Conservation (phyloP, 2,888 invertebrate genomes). For the Cylloceria caligata region DNA sequence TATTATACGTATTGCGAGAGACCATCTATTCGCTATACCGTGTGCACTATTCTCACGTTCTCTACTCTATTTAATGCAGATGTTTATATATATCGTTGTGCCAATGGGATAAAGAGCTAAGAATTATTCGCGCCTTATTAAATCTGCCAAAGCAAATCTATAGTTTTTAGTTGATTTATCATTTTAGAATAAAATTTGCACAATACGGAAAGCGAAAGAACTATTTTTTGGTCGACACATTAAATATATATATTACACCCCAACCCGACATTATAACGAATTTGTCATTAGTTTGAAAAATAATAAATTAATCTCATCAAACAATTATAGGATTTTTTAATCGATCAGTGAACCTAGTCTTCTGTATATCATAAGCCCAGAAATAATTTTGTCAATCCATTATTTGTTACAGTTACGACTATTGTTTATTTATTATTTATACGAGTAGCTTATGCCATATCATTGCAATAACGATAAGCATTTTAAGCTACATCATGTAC, state of each 20-base stretch:
- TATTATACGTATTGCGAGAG: slow-evolving; percentile 47
- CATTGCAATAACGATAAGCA: no score
- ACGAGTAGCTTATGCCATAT: no score
- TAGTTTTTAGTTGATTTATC: not conserved
- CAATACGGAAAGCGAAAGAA: not conserved
- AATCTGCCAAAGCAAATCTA: not conserved
- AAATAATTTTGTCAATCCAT: no score
- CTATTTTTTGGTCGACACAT: not conserved
- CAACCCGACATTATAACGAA: no score
- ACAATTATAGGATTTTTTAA: no score
- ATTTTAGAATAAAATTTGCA: not conserved
- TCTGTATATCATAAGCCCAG: no score
- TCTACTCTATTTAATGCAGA: slow-evolving; percentile 8
- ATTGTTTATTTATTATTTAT: no score
- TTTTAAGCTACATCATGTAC: no score
- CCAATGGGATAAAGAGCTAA: slow-evolving; percentile 27
- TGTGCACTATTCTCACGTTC: slow-evolving; percentile 49
- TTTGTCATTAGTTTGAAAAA: no score
- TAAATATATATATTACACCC: not conserved
- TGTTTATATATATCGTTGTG: not conserved
- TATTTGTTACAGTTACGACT: no score
- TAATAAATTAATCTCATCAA: no score
- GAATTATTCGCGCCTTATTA: slow-evolving; percentile 38
- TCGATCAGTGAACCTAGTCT: no score
- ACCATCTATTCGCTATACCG: slow-evolving; percentile 38